phyloP scores from a whole-genome alignment of 2,888 invertebrate species.

The Ochropacha duplaris region DNA sequence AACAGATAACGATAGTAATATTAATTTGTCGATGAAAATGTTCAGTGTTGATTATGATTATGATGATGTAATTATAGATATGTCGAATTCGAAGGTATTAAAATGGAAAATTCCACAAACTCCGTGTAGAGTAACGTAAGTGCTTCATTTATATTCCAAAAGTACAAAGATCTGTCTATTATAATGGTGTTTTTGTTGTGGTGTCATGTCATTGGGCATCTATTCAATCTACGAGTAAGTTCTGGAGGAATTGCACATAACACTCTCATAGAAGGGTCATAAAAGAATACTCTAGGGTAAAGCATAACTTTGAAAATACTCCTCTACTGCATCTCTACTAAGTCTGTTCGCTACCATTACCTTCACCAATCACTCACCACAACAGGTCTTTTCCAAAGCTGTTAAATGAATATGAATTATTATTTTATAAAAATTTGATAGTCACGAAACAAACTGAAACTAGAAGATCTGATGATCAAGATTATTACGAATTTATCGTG shows the following conservation, averaged over 20 bases:
- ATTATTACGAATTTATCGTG: constrained; percentile 36
- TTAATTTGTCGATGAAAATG: neutral
- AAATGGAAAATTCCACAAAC: constrained; percentile 4
- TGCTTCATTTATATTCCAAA: constrained; percentile 9
- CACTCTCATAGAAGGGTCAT: constrained; percentile 43
- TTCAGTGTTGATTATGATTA: constrained; percentile 1
- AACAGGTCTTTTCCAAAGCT: constrained; percentile 82
- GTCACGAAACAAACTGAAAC: constrained; percentile 14
- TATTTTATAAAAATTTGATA: constrained; percentile 34
- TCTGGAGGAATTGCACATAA: constrained; percentile 33
- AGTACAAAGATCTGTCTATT: constrained; percentile 1
- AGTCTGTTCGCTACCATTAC: constrained; percentile 66
- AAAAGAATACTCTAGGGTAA: constrained; percentile 56
- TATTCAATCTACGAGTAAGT: constrained; percentile 35
- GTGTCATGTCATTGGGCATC: constrained; percentile 45
- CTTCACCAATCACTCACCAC: constrained; percentile 78
- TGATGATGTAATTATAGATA: neutral
- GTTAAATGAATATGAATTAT: constrained; percentile 71
- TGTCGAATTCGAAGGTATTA: neutral
- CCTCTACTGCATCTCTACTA: constrained; percentile 65
- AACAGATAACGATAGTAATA: neutral
- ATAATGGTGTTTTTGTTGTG: constrained; percentile 37
- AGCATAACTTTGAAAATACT: constrained; percentile 61
- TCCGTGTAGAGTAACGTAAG: neutral
- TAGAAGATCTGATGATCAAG: constrained; percentile 15